phyloP scores from a whole-genome alignment of 2,888 invertebrate genomes.

The Cremastinae sp. region DNA sequence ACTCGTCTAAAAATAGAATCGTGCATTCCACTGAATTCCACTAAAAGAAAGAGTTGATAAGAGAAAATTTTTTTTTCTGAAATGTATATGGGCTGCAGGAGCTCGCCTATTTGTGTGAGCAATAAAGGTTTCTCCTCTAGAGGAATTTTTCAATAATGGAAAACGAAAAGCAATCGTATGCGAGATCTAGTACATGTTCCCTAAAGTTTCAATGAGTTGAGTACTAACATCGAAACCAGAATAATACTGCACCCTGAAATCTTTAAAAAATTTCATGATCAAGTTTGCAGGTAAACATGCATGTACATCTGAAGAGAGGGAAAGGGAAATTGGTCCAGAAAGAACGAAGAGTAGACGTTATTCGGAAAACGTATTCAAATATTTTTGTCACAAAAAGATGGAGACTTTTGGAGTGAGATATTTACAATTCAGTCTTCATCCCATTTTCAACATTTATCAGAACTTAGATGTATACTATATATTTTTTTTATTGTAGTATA shows the following conservation, averaged over 20 bases:
- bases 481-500: too few relatives aligned
- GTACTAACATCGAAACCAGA: conserved; percentile 2
- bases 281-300: conserved; percentile 49
- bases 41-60: not conserved
- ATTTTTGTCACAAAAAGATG: conserved; percentile 30
- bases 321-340: conserved; percentile 52
- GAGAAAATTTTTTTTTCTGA: not conserved
- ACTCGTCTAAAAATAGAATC: too few relatives aligned
- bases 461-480: too few relatives aligned
- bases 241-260: conserved; percentile 7
- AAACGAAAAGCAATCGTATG: conserved; percentile 58
- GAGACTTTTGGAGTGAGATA: too few relatives aligned
- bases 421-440: too few relatives aligned
- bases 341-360: conserved; percentile 54
- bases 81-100: too few relatives aligned
- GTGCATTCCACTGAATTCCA: too few relatives aligned
- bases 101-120: conserved; percentile 14
- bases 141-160: conserved; percentile 61
- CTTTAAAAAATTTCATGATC: conserved; percentile 65
- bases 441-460: too few relatives aligned
- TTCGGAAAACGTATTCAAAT: conserved; percentile 57
- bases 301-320: not conserved
- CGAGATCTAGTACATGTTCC: conserved; percentile 48
- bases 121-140: conserved; percentile 35
- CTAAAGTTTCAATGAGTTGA: conserved; percentile 52